Evolutionary conservation across 1,140 invertebrate genomes (phyloP).

Genomic region (Caenorhabditis brenneri): DNA sequence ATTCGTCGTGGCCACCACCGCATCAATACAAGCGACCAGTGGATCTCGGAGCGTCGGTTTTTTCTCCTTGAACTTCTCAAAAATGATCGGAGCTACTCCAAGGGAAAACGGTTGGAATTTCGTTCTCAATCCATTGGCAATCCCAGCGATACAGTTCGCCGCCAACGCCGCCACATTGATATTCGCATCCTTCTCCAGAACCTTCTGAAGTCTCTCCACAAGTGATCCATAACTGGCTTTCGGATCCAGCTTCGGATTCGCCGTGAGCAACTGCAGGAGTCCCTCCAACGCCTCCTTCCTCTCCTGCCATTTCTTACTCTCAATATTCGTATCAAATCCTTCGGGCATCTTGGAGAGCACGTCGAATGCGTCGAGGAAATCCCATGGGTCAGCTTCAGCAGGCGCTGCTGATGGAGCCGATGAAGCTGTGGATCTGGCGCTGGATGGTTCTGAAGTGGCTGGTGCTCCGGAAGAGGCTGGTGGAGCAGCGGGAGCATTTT

Average conservation of each 20-base stretch:
- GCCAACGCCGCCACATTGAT: slow-evolving; percentile 88
- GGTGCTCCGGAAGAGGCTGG: neutral
- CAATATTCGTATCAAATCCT: slow-evolving; percentile 82
- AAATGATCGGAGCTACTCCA: slow-evolving; percentile 50
- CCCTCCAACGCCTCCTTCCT: slow-evolving; percentile 83
- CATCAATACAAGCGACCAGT: slow-evolving; percentile 83
- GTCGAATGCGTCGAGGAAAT: slow-evolving; percentile 87
- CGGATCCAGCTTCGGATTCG: slow-evolving; percentile 75
- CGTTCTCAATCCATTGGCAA: slow-evolving; percentile 87
- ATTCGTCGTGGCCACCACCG: slow-evolving; percentile 77
- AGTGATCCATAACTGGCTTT: slow-evolving; percentile 80
- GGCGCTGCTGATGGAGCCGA: neutral
- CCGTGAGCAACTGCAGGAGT: slow-evolving; percentile 79
- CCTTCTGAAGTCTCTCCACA: slow-evolving; percentile 84
- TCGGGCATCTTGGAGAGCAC: slow-evolving; percentile 89
- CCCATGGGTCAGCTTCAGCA: slow-evolving; percentile 79
- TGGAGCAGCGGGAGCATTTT: neutral
- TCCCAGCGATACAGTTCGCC: slow-evolving; percentile 81
- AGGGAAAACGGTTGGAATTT: slow-evolving; percentile 79
- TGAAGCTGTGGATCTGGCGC: neutral
- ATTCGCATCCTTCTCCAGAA: slow-evolving; percentile 88
- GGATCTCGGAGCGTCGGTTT: slow-evolving; percentile 79
- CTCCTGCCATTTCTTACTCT: slow-evolving; percentile 97
- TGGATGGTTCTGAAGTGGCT: neutral
- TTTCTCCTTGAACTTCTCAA: slow-evolving; percentile 98